Conservation (phyloP, 2,113 vertebrate species). For the Delphinapterus leucas region DNA sequence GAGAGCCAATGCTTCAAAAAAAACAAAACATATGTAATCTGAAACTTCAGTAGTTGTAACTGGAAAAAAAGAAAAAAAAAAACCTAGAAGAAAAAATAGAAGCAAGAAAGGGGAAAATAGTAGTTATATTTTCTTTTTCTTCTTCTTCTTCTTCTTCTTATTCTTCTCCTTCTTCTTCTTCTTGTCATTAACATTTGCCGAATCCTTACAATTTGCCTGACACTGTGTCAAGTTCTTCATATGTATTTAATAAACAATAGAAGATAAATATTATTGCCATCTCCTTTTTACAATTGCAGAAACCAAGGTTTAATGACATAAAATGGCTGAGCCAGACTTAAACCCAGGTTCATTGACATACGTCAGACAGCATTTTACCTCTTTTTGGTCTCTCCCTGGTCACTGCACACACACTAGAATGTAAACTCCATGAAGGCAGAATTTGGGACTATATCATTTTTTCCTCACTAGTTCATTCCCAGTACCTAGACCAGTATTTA, state of each 20-base stretch:
- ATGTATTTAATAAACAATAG: background rate
- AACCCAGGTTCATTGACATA: background rate
- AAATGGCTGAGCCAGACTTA: background rate
- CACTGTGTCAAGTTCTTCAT: background rate
- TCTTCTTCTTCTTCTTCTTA: too few species aligned
- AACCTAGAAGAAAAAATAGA: background rate
- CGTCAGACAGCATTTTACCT: background rate
- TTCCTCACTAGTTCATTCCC: background rate
- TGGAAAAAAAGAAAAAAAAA: background rate
- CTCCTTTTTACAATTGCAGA: background rate
- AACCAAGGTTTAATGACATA: background rate
- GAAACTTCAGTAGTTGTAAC: background rate
- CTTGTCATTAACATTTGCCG: background rate
- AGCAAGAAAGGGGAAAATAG: background rate
- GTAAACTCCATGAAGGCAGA: background rate
- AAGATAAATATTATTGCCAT: background rate
- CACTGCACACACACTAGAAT: background rate
- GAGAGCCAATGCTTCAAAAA: background rate
- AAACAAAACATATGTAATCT: background rate
- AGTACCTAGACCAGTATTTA: background rate
- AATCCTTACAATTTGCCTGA: background rate
- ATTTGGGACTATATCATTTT: background rate
- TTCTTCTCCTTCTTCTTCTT: too few species aligned
- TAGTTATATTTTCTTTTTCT: background rate
- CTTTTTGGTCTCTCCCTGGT: background rate